These are phyloP conservation scores for Eulemur mongoz DNA, from an alignment of 2,797 vertebrate species.

Conservation along the genomic window DNA sequence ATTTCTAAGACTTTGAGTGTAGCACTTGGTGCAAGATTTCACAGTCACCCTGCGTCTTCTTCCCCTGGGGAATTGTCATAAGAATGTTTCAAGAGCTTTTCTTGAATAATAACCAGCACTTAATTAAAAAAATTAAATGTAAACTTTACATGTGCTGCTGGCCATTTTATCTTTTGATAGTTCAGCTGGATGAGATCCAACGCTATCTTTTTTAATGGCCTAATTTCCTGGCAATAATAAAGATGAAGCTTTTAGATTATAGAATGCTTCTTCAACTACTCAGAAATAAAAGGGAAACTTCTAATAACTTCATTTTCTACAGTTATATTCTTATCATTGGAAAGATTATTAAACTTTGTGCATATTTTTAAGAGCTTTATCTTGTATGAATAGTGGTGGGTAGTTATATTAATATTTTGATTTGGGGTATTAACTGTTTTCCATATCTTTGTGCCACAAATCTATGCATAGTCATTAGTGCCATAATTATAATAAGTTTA, in stretches of 20 bases:
- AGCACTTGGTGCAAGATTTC: constrained; percentile 30
- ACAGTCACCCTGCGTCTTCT: constrained; percentile 18
- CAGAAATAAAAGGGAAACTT: constrained; percentile 54
- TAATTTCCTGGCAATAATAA: constrained; percentile 64
- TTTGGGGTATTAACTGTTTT: constrained; percentile 20
- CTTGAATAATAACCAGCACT: constrained; percentile 34
- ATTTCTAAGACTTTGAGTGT: constrained; percentile 34
- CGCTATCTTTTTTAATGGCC: constrained; percentile 18
- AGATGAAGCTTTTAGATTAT: constrained; percentile 51
- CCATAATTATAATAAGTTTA: neutral
- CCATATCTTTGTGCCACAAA: neutral
- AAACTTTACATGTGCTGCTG: constrained; percentile 35
- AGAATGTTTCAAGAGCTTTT: constrained; percentile 42
- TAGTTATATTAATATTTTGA: neutral
- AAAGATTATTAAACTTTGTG: constrained; percentile 35
- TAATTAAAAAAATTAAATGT: constrained; percentile 41
- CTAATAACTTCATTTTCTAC: constrained; percentile 55
- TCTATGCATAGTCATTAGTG: neutral
- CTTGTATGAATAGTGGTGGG: neutral
- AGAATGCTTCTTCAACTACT: constrained; percentile 39
- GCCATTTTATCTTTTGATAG: constrained; percentile 42
- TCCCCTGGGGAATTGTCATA: neutral
- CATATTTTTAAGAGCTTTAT: constrained; percentile 47
- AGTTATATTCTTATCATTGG: constrained; percentile 1
- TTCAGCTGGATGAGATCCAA: constrained; percentile 41